phyloP scores from a whole-genome alignment of 2,113 vertebrate genomes.

The Procapra przewalskii region DNA sequence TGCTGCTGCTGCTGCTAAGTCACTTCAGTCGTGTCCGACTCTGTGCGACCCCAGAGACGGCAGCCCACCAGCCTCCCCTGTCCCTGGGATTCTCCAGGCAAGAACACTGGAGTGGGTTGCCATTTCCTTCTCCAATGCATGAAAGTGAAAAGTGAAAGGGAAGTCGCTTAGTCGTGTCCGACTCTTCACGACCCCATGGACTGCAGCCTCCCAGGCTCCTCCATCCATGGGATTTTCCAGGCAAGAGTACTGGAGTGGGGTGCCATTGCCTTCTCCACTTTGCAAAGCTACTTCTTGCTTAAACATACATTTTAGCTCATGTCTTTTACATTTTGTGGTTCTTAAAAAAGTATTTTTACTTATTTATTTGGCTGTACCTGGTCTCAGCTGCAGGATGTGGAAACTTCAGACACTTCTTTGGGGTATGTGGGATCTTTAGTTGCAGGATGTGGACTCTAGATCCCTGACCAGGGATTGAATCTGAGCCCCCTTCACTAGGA shows the following conservation, averaged over 20 bases:
- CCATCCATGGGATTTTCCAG: no score
- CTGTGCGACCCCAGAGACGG: accelerated
- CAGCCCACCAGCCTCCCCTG: neutral
- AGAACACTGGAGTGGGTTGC: no score
- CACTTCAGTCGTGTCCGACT: accelerated
- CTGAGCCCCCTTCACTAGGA: neutral
- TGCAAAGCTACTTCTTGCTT: neutral
- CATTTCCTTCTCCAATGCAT: no score
- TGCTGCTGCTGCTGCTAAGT: neutral
- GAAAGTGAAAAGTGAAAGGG: no score
- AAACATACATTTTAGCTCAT: neutral
- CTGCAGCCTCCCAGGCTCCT: no score
- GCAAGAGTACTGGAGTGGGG: no score
- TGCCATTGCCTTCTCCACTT: neutral
- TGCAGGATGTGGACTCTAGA: neutral
- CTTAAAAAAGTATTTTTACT: neutral
- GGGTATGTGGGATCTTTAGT: neutral
- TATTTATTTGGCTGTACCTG: neutral
- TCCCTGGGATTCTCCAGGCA: no score
- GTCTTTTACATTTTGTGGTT: neutral
- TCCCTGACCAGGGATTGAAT: neutral
- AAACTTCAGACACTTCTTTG: neutral
- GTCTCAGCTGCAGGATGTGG: neutral
- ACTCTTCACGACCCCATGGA: no score
- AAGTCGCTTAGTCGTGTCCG: accelerated